Base-by-base conservation (phyloP, 64 coral and sea anemone genomes). In the Montipora efflorescens region DNA sequence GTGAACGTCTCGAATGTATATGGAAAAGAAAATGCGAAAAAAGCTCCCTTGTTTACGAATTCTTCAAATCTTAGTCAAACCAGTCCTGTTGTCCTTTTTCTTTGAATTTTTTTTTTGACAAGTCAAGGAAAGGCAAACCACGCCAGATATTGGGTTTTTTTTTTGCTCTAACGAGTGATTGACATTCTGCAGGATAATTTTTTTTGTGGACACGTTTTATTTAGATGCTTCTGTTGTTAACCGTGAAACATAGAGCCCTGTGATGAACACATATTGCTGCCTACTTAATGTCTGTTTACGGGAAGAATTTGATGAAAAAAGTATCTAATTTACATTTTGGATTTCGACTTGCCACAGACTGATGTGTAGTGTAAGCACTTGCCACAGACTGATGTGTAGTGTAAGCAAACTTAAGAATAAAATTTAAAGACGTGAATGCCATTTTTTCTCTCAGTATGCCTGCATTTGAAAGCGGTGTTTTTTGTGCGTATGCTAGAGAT, bases 271-370 rank as follows among this genome's bases (percentile, higher is more conserved):
- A 36, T 36, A 36, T 36, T 36, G 36, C 36, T 36, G 36, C 36
- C 36, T 36, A 36, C 36, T 36, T 57, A 57, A 57, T 57, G 53
- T 8, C 53, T 57, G 53, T 57, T 86, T 86, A 36, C 45, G n/a
- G 16, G n/a, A 47, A 10, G 6, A 16, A 47, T 49, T 48, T 50
- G 7, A 15, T 71, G 46, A 21, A 11, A 72, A 69, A 72, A 48
- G 12, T 14, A 13, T 49, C 46, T 48, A 49, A 59, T 86, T 71
- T 70, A 72, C 82, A 72, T 72, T 71, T 72, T 86, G n/a, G 45
- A 86, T 86, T 86, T 71, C 49, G 8, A 22, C 82, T 70, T 44
- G 28, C 20, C 4, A 86, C 7, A 64, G 67, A 64, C 68, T 51
- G 66, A 36, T 36, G 36, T 36, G 36, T 36, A 46, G 5, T 84